Base-by-base conservation (phyloP, 2,888 invertebrate genomes). In the Aethes cnicana region DNA sequence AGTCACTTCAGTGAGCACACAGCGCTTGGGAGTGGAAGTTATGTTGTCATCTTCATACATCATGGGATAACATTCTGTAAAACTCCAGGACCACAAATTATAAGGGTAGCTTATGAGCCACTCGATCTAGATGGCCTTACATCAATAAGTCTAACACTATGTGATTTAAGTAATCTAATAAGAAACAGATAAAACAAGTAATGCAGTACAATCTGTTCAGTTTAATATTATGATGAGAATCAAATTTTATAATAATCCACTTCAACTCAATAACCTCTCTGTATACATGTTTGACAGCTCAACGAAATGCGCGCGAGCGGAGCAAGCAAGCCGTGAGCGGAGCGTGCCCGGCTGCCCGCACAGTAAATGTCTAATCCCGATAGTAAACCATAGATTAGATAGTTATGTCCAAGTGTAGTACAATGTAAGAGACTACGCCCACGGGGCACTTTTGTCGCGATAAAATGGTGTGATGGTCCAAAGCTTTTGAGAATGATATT, bases 41-140 rank as follows among this genome's bases (percentile, higher is more conserved):
- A 87, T 81, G 81, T 83, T 84, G 69, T 84, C 86, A 87, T 84
- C 84, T 79, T 87, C 89, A 87, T 85, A 85, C 89, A 89, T 89
- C 70, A 69, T 88, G 84, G 59, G 81, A 70, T 82, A 81, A 83
- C 89, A 89, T 89, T 82, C 85, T 86, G 85, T 74, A 77, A 73
- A 80, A 78, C 74, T 74, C 72, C 56, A 59, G 60, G 64, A 64
- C 64, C 69, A 74, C 77, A 78, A 83, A 72, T 79, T 77, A 81
- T 81, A 84, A 81, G 82, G 83, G 83, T 83, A 87, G 76, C 84
- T 84, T 83, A 83, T 59, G 59, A 57, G 63, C 50, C 59, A 60
- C 58, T 54, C 44, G 57, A 68, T 82, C 86, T 61, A 81, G 86
- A 72, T 69, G 87, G 87, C 65, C 63, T 64, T 61, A 55, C 49